Conservation (phyloP, 1,140 invertebrate species). For the Mercenaria mercenaria region DNA sequence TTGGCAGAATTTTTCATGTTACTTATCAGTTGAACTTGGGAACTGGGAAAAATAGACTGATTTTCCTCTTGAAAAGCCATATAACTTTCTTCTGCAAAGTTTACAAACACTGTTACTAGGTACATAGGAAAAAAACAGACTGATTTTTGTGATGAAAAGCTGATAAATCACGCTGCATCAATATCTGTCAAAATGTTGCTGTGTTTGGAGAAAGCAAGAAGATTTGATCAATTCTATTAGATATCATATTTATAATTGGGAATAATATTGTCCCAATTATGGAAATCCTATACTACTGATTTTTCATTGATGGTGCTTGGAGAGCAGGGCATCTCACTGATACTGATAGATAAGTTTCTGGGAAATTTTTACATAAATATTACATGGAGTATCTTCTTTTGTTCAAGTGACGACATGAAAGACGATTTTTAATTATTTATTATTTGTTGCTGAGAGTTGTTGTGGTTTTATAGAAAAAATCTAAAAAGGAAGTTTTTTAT, state of each 20-base stretch:
- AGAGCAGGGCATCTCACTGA: background rate
- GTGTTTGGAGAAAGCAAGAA: background rate
- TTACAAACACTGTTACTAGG: no score
- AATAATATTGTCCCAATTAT: background rate
- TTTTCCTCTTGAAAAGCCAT: no score
- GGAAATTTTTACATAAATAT: background rate
- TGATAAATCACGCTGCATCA: conserved; percentile 20
- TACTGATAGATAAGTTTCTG: background rate
- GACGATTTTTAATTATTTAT: background rate
- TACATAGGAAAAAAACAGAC: no score
- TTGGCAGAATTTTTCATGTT: no score
- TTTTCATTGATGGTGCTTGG: background rate
- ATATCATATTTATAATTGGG: conserved; percentile 11
- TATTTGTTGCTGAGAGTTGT: background rate
- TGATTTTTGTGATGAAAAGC: background rate
- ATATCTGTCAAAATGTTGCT: conserved; percentile 27
- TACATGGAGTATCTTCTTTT: background rate
- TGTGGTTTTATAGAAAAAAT: no score
- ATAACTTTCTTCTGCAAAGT: no score
- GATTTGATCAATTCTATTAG: conserved; percentile 22
- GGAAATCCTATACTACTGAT: background rate
- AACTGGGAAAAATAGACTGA: no score
- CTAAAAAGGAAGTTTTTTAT: no score
- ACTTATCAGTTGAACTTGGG: no score
- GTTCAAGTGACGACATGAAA: background rate